Conservation (phyloP, 2,888 invertebrate species). For the Melieria picta region DNA sequence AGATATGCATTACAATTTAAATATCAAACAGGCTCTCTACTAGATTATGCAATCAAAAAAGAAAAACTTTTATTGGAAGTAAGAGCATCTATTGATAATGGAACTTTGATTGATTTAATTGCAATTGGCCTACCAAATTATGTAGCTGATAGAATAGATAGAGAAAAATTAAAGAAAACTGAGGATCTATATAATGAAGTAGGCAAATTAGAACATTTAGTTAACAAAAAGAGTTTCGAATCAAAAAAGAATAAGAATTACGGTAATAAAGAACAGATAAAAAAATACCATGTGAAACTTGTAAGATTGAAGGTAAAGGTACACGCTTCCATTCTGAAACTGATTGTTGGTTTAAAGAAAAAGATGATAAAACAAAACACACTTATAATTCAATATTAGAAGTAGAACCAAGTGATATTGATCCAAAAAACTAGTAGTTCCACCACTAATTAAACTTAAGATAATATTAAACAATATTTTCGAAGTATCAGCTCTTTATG, state of each 20-base stretch:
- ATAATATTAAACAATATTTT: no score
- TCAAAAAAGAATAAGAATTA: constrained; percentile 1
- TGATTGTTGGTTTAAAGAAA: no score
- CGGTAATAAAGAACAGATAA: no score
- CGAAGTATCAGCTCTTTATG: no score
- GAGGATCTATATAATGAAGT: constrained; percentile 54
- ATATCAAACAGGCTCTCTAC: constrained; percentile 46
- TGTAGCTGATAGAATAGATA: constrained; percentile 47
- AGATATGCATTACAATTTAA: constrained; percentile 47
- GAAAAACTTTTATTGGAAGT: constrained; percentile 38
- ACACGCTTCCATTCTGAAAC: no score
- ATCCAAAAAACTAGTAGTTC: no score
- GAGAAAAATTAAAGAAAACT: constrained; percentile 48
- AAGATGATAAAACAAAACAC: no score
- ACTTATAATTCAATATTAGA: no score
- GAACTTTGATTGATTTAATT: constrained; percentile 48
- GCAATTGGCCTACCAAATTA: constrained; percentile 50
- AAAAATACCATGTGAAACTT: no score
- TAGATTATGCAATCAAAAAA: constrained; percentile 46
- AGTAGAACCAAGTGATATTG: no score
- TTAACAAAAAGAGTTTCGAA: constrained; percentile 11
- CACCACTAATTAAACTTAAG: no score
- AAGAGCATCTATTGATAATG: constrained; percentile 36
- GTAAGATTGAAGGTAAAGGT: no score
- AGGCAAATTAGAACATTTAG: constrained; percentile 37